These are phyloP conservation scores for Aplysina aerophoba DNA, from an alignment of 37 sponge, comb jelly and placozoan genomes.

Conservation along the genomic window DNA sequence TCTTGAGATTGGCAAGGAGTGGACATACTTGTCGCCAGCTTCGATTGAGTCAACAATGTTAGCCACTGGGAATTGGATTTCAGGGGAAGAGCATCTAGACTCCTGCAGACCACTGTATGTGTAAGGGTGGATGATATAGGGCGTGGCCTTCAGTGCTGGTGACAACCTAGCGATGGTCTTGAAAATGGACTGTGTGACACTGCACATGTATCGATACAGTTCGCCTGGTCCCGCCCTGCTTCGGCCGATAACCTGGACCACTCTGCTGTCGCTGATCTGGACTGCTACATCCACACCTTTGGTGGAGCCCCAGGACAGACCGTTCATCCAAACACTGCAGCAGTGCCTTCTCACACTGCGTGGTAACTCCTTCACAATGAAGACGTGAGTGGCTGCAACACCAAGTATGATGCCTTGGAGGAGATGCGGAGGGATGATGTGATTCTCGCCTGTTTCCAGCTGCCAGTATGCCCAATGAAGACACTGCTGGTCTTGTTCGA, in stretches of 20 bases:
- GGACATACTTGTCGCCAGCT: too few relatives aligned
- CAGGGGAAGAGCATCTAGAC: too few relatives aligned
- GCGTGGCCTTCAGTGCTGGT: neutral
- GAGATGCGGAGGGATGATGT: too few relatives aligned
- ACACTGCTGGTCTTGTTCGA: neutral
- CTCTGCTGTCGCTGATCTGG: too few relatives aligned
- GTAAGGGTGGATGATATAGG: neutral
- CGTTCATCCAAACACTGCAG: neutral
- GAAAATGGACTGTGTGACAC: neutral
- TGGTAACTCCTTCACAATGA: neutral
- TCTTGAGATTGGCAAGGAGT: too few relatives aligned
- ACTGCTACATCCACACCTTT: too few relatives aligned
- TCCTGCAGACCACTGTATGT: too few relatives aligned
- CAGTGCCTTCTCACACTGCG: neutral
- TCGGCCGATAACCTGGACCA: too few relatives aligned
- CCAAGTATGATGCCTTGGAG: too few relatives aligned
- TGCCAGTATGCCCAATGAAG: neutral
- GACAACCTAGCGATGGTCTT: neutral
- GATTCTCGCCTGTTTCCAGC: neutral
- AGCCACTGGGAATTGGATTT: too few relatives aligned
- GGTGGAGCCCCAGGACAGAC: too few relatives aligned
- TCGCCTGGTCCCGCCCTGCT: neutral
- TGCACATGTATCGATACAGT: neutral
- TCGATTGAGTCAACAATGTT: too few relatives aligned
- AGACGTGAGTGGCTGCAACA: neutral